Base-by-base conservation (phyloP, 30 jellyfish, hydroid and myxozoan genomes). In the Pelagia noctiluca region DNA sequence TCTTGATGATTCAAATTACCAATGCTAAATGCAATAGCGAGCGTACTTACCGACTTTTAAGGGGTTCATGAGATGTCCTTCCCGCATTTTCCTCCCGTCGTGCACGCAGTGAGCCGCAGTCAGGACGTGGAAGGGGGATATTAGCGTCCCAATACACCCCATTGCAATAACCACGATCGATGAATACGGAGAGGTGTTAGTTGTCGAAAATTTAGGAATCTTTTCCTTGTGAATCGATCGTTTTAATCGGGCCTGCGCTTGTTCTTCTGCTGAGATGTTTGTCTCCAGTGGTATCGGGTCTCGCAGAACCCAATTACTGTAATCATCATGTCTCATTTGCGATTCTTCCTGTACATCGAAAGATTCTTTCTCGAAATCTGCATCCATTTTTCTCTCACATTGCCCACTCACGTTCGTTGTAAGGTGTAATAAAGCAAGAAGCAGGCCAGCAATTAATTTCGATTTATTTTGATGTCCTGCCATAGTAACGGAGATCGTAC, bases 21-120 rank as follows among this genome's bases (percentile, higher is more conserved):
- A 42, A 8, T 42, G 57, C 8, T 5, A 42, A 42, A 16, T 42
- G 16, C 8, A 42, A 42, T 42, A 42, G 16, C 57, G 8, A 5
- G 12, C 57, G 16, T 10, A 81, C 92, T 25, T 82, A 82, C 92
- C 92, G 12, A 82, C 64, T 52, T 54, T 82, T 22, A 82, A 42
- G 26, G 86, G 92, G 26, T 49, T 34, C 80, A 25, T 68, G 35
- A 19, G 4, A 1, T 26, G 71, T 18, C 66, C 83, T 16, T 35
- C 50, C 24, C 92, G 85, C 23, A 52, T 16, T 50, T 29, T 63
- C 18, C 24, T 60, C 25, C 96, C 96, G 60, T 86, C 89, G 68
- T 71, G 88, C 30, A 86, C 84, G 76, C 96, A 86, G 37, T 86
- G 96, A 29, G 96, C 96, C 0, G 90, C 90, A 12, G 96, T 86